Evolutionary conservation across 2,888 invertebrate species (phyloP), one percentile per base, ranked within the genome.

Genomic region (Apotomis capreana): DNA sequence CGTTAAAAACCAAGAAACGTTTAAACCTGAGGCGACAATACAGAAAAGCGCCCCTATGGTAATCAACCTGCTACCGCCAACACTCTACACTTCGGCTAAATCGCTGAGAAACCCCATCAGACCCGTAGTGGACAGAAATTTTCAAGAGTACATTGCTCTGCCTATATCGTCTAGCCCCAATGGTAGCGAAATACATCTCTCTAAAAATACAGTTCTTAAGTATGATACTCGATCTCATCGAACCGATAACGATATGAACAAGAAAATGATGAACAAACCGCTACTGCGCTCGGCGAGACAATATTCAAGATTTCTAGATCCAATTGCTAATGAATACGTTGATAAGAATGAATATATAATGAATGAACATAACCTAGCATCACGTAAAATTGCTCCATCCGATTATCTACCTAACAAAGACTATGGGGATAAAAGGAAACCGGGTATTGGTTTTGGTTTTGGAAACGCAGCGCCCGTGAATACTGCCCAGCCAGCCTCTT

Each of bases 151-250:
- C 65, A 3, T 62, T 46, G 5, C n/a, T 46, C 46, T 61, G 0
- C 65, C 65, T n/a, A 4, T 65, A 36, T 46, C 40, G 6, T 15
- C 55, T 13, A 5, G 55, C 6, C 2, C n/a, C 46, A 57, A 57
- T 46, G 15, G 46, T 36, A 57, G n/a, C 26, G 65, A 57, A 8
- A 36, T 65, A 46, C 55, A 65, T 36, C 10, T 55, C n/a, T n/a
- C 55, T 5, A 57, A 57, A 46, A 57, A 65, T 46, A 57, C 65
- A 5, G 3, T 46, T 36, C n/a, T 65, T 44, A 44, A 8, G 26
- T 5, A 37, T 46, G 46, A 57, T 3, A 0, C 46, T 46, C 5
- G 9, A n/a, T 2, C n/a, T n/a, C n/a, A 44, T 9, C 1, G 12
- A 13, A 49, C 10, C 3, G 5, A 9, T 4, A 13, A 10, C 13